These are phyloP conservation scores for Apolygus lucorum DNA, from an alignment of 1,140 invertebrate species.

Conservation along the genomic window DNA sequence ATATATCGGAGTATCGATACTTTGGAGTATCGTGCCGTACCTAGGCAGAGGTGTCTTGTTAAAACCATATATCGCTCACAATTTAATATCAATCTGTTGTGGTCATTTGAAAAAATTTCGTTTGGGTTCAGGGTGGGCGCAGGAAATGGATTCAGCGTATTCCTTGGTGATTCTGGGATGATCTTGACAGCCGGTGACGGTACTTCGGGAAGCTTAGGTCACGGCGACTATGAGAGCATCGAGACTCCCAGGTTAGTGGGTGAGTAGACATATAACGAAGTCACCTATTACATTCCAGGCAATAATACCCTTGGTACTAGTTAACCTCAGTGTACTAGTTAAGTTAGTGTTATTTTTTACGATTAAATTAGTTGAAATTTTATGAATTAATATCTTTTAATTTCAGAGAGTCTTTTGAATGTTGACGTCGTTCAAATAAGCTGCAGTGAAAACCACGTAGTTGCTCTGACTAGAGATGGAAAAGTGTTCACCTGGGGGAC, in stretches of 20 bases:
- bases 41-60: no score
- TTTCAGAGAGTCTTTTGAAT: conserved; percentile 42
- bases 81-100: no score
- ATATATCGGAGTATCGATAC: no score
- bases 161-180: conserved; percentile 59
- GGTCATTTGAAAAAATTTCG: not conserved
- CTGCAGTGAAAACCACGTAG: conserved; percentile 57
- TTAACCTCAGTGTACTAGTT: no score
- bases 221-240: conserved; percentile 50
- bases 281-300: no score
- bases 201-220: conserved; percentile 54
- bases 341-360: no score
- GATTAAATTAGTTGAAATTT: no score
- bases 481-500: conserved; percentile 60
- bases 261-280: conserved; percentile 20
- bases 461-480: conserved; percentile 51
- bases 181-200: conserved; percentile 63
- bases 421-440: conserved; percentile 53
- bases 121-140: conserved; percentile 44
- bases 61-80: no score
- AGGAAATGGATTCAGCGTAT: conserved; percentile 52
- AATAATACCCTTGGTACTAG: no score
- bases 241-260: conserved; percentile 55
- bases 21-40: no score
- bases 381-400: no score